phyloP scores from a whole-genome alignment of 2,888 invertebrate species.

The Erynnis tages region DNA sequence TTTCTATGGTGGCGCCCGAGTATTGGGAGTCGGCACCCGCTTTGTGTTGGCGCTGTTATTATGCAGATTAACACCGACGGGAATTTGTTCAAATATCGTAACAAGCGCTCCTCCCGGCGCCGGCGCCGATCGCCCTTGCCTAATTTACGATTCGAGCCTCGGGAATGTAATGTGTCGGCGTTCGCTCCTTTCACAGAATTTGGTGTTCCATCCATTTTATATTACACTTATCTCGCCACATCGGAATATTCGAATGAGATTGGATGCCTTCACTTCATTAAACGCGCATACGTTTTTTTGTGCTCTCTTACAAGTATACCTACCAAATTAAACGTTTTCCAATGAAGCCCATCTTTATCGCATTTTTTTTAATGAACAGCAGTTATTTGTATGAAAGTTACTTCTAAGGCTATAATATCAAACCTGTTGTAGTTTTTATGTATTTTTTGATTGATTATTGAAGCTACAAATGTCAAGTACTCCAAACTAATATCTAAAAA shows the following conservation, averaged over 20 bases:
- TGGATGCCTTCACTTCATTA: constrained; percentile 23
- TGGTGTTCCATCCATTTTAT: constrained; percentile 59
- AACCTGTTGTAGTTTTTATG: too few species aligned
- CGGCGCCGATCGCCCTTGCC: constrained; percentile 69
- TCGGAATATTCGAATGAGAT: constrained; percentile 21
- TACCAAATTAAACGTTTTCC: too few species aligned
- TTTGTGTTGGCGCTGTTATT: constrained; percentile 79
- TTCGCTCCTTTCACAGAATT: constrained; percentile 57
- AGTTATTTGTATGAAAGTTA: too few species aligned
- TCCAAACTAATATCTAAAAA: too few species aligned
- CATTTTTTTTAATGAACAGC: background rate
- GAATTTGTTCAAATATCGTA: constrained; percentile 82
- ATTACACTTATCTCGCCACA: constrained; percentile 44
- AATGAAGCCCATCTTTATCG: background rate
- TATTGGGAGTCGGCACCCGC: constrained; percentile 75
- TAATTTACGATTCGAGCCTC: constrained; percentile 74
- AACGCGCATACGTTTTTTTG: constrained; percentile 10
- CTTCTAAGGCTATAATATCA: too few species aligned
- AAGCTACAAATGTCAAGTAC: too few species aligned
- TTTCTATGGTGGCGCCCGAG: constrained; percentile 78
- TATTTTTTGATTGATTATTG: too few species aligned
- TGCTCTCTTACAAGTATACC: too few species aligned
- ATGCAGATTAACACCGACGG: constrained; percentile 82
- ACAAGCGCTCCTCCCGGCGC: constrained; percentile 77
- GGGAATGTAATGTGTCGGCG: constrained; percentile 66